Conservation (phyloP, 1,140 invertebrate species). For the Cydia strobilella region DNA sequence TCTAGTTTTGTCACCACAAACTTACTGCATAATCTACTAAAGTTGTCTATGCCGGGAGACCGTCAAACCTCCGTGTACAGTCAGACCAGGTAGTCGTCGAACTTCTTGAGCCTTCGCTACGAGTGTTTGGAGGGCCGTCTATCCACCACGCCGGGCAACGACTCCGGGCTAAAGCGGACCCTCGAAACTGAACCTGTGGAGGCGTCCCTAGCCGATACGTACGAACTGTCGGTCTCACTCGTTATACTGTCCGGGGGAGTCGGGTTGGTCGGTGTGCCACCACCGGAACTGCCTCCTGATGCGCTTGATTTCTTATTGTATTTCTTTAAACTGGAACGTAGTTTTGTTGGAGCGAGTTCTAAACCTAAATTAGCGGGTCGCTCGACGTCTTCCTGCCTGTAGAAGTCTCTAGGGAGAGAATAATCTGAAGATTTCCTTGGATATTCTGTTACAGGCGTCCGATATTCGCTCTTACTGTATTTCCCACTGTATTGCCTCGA, state of each 20-base stretch:
- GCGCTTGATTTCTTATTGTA: conserved; percentile 81
- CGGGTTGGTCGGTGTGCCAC: conserved; percentile 90
- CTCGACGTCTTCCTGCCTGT: conserved; percentile 82
- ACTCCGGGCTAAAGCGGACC: conserved; percentile 90
- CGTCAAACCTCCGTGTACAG: conserved; percentile 8
- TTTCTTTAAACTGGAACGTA: conserved; percentile 88
- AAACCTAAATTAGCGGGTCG: conserved; percentile 86
- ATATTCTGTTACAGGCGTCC: conserved; percentile 73
- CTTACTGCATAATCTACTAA: too few relatives aligned
- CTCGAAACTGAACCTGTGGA: conserved; percentile 84
- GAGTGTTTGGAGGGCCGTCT: conserved; percentile 61
- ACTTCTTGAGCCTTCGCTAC: conserved; percentile 76
- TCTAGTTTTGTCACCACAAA: too few relatives aligned
- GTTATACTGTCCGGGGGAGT: conserved; percentile 91
- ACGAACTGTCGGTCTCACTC: conserved; percentile 89
- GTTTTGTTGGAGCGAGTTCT: conserved; percentile 81
- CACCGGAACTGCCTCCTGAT: conserved; percentile 82
- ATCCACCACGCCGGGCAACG: conserved; percentile 74
- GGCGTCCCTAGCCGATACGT: conserved; percentile 90
- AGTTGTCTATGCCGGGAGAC: neutral
- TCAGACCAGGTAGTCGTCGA: conserved; percentile 79
- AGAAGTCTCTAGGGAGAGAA: conserved; percentile 66
- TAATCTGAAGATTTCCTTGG: conserved; percentile 76
- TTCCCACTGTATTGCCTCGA: conserved; percentile 60
- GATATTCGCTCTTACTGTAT: conserved; percentile 56